A percentile compares a stretch with the other conserved stretches of the same genome.
These are phyloP conservation scores for Monopterus albus DNA, from an alignment of 2,113 vertebrate species.

Conservation along the genomic window DNA sequence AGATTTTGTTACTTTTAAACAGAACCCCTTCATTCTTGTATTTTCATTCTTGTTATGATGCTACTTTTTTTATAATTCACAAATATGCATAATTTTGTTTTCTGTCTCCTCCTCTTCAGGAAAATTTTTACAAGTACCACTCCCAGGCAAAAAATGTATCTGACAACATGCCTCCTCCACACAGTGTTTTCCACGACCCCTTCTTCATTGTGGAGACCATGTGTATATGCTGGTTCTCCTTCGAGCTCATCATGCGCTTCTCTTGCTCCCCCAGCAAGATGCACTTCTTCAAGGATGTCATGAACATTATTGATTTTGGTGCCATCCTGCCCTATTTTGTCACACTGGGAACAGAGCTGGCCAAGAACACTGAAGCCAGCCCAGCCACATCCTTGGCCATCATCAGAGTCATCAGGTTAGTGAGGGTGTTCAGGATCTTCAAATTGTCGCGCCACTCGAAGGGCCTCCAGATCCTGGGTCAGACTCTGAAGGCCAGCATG, in stretches of 20 bases:
- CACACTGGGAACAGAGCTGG: slow-evolving; percentile 85
- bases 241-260: slow-evolving; percentile 88
- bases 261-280: slow-evolving; percentile 84
- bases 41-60: neutral
- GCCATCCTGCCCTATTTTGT: slow-evolving; percentile 91
- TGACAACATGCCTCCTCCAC: slow-evolving; percentile 52
- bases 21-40: no score
- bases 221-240: slow-evolving; percentile 92
- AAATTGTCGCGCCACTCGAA: slow-evolving; percentile 89
- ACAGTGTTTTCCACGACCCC: slow-evolving; percentile 80
- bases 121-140: slow-evolving; percentile 59
- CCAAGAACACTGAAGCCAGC: slow-evolving; percentile 65
- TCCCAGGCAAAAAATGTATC: slow-evolving; percentile 63
- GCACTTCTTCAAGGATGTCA: slow-evolving; percentile 88
- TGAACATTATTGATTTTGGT: slow-evolving; percentile 91
- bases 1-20: no score
- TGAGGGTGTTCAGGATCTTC: slow-evolving; percentile 91
- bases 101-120: slow-evolving; percentile 46
- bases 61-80: neutral
- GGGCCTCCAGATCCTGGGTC: slow-evolving; percentile 90
- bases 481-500: slow-evolving; percentile 90
- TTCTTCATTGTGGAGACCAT: slow-evolving; percentile 91
- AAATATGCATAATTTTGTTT: slow-evolving; percentile 1
- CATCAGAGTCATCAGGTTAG: slow-evolving; percentile 88
- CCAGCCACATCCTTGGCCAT: slow-evolving; percentile 85